Percentiles rank a stretch among this genome's conserved stretches.
These are phyloP conservation scores for Portunus trituberculatus DNA, from an alignment of 1,140 invertebrate species.

Conservation along the genomic window DNA sequence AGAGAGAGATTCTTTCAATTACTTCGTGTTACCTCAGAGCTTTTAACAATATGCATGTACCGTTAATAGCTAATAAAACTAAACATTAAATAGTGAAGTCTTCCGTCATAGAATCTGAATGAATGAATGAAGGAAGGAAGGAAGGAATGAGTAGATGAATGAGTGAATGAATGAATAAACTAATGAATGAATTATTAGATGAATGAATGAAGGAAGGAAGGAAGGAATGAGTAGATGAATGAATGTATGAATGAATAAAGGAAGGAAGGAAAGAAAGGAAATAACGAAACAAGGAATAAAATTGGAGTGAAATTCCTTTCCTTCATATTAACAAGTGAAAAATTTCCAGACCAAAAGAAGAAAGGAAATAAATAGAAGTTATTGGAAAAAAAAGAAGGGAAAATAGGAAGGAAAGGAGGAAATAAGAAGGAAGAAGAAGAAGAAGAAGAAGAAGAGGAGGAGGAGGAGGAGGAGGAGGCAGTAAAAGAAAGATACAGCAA, in stretches of 20 bases:
- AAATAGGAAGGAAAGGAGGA: not conserved
- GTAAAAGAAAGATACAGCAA: too few relatives aligned
- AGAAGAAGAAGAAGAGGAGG: not conserved
- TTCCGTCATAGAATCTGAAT: too few relatives aligned
- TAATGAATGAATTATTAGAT: too few relatives aligned
- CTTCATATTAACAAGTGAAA: too few relatives aligned
- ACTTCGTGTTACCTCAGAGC: too few relatives aligned
- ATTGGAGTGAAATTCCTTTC: not conserved
- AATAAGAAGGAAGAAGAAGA: not conserved
- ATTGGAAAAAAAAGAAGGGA: not conserved
- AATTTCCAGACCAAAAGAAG: not conserved
- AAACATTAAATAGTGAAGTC: too few relatives aligned
- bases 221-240: not conserved
- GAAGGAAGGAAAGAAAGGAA: not conserved
- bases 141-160: too few relatives aligned
- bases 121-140: too few relatives aligned
- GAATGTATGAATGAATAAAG: not conserved
- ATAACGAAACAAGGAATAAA: not conserved
- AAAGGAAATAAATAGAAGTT: not conserved
- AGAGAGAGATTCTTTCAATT: too few relatives aligned
- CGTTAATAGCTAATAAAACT: too few relatives aligned
- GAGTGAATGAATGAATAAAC: too few relatives aligned
- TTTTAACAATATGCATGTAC: too few relatives aligned
- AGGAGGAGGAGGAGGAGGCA: not conserved
- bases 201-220: not conserved